These are phyloP conservation scores for Pteropus alecto DNA, from an alignment of 2,113 vertebrate species.

Conservation along the genomic window DNA sequence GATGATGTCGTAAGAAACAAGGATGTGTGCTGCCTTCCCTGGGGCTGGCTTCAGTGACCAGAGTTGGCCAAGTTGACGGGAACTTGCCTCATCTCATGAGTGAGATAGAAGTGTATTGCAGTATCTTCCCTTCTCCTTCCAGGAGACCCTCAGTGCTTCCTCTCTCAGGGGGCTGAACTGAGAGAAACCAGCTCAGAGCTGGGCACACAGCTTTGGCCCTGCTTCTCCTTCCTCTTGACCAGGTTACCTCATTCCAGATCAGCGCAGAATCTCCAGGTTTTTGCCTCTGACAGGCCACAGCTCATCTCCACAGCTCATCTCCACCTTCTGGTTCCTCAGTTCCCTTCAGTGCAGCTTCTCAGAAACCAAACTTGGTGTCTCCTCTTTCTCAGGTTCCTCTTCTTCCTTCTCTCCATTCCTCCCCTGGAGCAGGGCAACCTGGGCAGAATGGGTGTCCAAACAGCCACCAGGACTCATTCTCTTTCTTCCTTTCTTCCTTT, in stretches of 20 bases:
- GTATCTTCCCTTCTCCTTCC: not conserved
- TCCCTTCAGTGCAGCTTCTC: not conserved
- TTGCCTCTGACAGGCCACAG: not conserved
- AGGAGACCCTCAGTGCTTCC: not conserved
- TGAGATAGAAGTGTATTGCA: not conserved
- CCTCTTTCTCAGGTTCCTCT: not conserved
- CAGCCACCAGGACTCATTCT: fast-evolving
- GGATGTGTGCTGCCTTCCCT: not conserved
- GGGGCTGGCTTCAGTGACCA: not conserved
- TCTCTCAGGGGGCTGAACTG: not conserved
- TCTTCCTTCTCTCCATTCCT: not conserved
- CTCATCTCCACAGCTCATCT: not conserved
- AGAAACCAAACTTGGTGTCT: not conserved
- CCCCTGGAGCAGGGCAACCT: not conserved
- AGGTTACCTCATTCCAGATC: not conserved
- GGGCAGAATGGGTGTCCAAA: not conserved
- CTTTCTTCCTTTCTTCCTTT: too few relatives aligned
- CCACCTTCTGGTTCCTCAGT: not conserved
- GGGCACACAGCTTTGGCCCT: not conserved
- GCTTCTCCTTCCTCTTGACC: not conserved
- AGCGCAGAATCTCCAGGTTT: not conserved
- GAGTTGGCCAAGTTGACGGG: not conserved
- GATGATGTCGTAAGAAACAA: not conserved
- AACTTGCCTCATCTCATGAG: not conserved
- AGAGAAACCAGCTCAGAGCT: not conserved